phyloP scores from a whole-genome alignment of 2,888 invertebrate genomes.

The Enoplolaimus lenunculus region DNA sequence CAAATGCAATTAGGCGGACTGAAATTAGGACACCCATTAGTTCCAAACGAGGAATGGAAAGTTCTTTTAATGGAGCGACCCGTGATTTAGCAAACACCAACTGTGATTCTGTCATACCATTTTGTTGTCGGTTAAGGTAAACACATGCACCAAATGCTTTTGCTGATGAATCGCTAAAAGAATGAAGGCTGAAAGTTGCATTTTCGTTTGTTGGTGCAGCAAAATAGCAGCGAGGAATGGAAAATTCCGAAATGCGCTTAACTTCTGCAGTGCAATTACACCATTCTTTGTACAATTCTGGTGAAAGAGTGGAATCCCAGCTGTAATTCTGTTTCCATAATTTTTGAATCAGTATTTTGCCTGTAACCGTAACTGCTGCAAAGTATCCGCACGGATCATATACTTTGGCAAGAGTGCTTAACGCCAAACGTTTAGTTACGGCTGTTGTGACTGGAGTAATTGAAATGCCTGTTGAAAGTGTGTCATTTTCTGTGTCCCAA shows the following conservation, averaged over 20 bases:
- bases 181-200: not conserved
- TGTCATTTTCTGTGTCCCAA: not conserved
- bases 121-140: not conserved
- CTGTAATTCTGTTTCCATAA: not conserved
- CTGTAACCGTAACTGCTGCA: not conserved
- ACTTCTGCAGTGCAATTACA: not conserved
- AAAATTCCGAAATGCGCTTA: not conserved
- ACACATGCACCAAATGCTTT: not conserved
- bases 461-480: not conserved
- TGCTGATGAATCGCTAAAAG: not conserved
- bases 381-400: not conserved
- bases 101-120: not conserved
- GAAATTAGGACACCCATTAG: not conserved
- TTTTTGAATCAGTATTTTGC: not conserved
- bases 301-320: not conserved
- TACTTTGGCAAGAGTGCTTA: not conserved
- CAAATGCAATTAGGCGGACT: constrained; percentile 23
- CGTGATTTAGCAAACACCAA: constrained; percentile 25
- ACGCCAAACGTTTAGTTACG: not conserved
- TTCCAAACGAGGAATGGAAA: constrained; percentile 26
- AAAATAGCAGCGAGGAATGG: not conserved
- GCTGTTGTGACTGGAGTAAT: not conserved
- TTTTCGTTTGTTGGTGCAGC: not conserved
- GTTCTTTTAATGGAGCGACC: constrained; percentile 28
- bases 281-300: not conserved